Evolutionary conservation across 1,140 invertebrate species (phyloP).

Genomic region (Polypedilum pembai): DNA sequence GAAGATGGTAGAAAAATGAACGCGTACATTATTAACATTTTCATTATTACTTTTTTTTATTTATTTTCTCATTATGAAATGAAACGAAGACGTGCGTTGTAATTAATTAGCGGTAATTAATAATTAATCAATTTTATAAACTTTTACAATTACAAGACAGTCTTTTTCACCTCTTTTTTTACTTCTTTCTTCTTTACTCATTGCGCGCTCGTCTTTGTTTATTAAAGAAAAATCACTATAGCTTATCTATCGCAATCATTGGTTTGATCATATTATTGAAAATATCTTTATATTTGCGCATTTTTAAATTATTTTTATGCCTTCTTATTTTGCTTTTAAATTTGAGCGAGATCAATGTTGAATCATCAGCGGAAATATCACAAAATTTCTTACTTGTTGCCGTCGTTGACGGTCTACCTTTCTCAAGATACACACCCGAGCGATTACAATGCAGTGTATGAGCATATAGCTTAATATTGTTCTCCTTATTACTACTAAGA

Average conservation of each 20-base stretch:
- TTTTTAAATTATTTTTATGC: constrained; percentile 13
- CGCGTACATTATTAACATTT: too few relatives aligned
- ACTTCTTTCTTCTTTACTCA: background rate
- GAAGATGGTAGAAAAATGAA: too few relatives aligned
- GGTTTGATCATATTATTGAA: background rate
- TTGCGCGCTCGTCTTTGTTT: background rate
- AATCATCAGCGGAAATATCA: background rate
- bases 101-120: constrained; percentile 5
- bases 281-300: constrained; percentile 23
- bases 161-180: background rate
- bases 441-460: constrained; percentile 7
- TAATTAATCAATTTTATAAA: constrained; percentile 13
- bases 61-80: background rate
- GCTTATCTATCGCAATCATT: constrained; percentile 23
- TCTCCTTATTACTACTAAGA: background rate
- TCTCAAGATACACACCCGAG: constrained; percentile 3
- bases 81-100: background rate
- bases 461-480: constrained; percentile 3
- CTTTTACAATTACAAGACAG: background rate
- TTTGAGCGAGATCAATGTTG: background rate
- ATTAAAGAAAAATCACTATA: background rate
- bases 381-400: constrained; percentile 13
- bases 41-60: too few relatives aligned
- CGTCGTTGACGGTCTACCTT: background rate
- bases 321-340: constrained; percentile 9